A percentile compares a stretch with the other conserved stretches of the same genome.
phyloP scores from a whole-genome alignment of 2,797 vertebrate species.

The Sebastes iracundus region DNA sequence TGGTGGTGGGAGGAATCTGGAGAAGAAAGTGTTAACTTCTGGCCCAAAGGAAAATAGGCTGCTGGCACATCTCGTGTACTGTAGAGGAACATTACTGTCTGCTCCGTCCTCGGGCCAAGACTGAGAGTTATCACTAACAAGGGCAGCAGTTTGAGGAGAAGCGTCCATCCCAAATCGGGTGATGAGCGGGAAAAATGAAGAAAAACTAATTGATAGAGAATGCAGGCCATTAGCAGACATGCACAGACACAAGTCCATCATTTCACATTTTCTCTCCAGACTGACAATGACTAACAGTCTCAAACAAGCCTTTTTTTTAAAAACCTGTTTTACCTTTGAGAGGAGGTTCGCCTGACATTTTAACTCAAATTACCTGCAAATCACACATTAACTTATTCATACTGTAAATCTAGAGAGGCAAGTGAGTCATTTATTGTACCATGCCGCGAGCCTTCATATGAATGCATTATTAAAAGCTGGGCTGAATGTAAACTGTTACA shows the following conservation, averaged over 20 bases:
- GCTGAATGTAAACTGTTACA: conserved; percentile 16
- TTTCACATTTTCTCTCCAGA: conserved; percentile 19
- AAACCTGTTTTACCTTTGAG: conserved; percentile 35
- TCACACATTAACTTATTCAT: conserved; percentile 50
- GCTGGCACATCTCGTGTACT: not conserved
- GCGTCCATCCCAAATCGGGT: not conserved
- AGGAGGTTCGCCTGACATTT: conserved; percentile 41
- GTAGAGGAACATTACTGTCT: not conserved
- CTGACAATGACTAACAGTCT: conserved; percentile 34
- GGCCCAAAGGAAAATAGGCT: not conserved
- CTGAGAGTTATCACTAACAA: not conserved
- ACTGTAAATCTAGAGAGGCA: conserved; percentile 43
- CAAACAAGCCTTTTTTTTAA: conserved; percentile 27
- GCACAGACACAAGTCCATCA: conserved; percentile 14
- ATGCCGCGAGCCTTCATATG: conserved; percentile 20
- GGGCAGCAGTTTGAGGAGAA: not conserved
- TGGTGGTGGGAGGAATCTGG: not conserved
- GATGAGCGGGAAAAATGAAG: not conserved
- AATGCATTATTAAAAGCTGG: conserved; percentile 43
- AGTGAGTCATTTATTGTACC: conserved; percentile 50
- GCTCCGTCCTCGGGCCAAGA: not conserved
- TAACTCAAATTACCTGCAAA: conserved; percentile 51
- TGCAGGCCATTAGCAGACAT: not conserved
- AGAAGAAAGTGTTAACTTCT: not conserved
- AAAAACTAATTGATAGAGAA: not conserved